phyloP scores from a whole-genome alignment of 2,888 invertebrate genomes.

The Calephelis perditalis region DNA sequence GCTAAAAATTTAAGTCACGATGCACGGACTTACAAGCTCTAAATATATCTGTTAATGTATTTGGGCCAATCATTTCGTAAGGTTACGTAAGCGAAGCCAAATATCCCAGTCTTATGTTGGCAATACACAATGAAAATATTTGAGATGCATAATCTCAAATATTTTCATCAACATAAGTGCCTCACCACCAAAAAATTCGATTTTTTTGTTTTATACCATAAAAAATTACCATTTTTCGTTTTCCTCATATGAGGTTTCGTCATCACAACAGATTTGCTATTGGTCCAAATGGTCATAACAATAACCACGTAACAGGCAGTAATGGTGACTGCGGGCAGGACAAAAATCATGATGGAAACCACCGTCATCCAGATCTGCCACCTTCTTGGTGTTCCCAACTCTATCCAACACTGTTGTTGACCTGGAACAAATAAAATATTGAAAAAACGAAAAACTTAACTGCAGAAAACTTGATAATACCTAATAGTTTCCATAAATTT shows the following conservation, averaged over 20 bases:
- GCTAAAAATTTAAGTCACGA: too few relatives aligned
- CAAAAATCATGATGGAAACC: constrained; percentile 89
- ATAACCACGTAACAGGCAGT: constrained; percentile 94
- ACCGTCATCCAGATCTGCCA: constrained; percentile 95
- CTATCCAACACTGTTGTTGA: constrained; percentile 92
- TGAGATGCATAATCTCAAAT: too few relatives aligned
- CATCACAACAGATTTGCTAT: constrained; percentile 82
- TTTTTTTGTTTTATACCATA: neutral
- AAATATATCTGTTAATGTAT: too few relatives aligned
- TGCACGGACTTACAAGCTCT: too few relatives aligned
- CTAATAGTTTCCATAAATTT: too few relatives aligned
- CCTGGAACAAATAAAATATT: constrained; percentile 52
- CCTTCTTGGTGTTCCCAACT: constrained; percentile 83
- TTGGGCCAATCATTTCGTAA: too few relatives aligned
- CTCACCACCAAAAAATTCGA: too few relatives aligned
- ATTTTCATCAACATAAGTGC: neutral
- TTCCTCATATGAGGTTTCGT: constrained; percentile 70
- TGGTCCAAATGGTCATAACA: constrained; percentile 95
- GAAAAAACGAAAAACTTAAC: too few relatives aligned
- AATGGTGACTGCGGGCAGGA: constrained; percentile 92
- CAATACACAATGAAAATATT: too few relatives aligned
- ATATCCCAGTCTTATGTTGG: too few relatives aligned
- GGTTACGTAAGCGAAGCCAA: too few relatives aligned
- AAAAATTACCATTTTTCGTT: constrained; percentile 54
- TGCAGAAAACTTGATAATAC: too few relatives aligned